Evolutionary conservation across 2,113 vertebrate species (phyloP).

Genomic region (Puffinus mauretanicus): DNA sequence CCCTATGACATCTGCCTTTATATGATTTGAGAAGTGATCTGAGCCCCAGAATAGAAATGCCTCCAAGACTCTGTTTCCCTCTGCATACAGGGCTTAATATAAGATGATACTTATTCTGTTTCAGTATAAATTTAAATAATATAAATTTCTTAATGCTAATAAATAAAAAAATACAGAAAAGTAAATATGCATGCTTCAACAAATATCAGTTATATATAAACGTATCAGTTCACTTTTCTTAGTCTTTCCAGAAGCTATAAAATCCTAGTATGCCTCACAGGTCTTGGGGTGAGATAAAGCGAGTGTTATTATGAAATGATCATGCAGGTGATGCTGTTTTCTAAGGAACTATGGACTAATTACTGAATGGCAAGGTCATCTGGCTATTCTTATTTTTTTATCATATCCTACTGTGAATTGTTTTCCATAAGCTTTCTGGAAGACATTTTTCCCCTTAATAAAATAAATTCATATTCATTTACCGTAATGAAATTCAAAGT

Average conservation of each 20-base stretch:
- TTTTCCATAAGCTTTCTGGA: not conserved
- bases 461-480: not conserved
- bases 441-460: not conserved
- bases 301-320: conserved; percentile 32
- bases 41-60: not conserved
- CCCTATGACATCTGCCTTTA: not conserved
- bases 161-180: conserved; percentile 4
- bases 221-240: not conserved
- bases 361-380: not conserved
- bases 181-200: not conserved
- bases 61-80: not conserved
- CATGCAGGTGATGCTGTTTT: not conserved
- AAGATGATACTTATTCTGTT: not conserved
- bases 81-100: not conserved
- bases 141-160: not conserved
- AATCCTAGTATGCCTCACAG: not conserved
- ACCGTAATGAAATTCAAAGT: not conserved
- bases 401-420: not conserved
- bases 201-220: not conserved
- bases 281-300: not conserved
- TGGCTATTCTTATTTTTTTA: not conserved
- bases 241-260: not conserved
- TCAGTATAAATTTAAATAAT: not conserved
- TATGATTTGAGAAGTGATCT: not conserved
- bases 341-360: not conserved